Evolutionary conservation across 35 echinoderm and acorn worm genomes (phyloP).

Genomic region (Diadema setosum): DNA sequence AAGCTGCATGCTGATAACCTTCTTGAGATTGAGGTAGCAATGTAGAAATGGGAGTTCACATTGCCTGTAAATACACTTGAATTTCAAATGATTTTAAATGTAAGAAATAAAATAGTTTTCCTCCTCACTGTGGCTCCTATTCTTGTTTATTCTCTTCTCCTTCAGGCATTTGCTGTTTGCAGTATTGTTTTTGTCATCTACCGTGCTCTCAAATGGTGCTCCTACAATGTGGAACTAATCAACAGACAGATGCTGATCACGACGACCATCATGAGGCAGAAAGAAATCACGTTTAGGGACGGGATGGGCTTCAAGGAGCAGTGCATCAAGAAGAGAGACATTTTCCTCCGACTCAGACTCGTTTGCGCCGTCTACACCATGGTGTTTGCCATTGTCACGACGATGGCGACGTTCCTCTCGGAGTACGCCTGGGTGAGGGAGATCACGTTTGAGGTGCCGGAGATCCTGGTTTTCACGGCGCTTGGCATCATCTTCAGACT

Average conservation of each 20-base stretch:
- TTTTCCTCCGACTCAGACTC: slow-evolving; percentile 72
- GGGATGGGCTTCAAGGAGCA: slow-evolving; percentile 57
- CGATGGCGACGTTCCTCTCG: slow-evolving; percentile 86
- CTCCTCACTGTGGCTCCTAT: too few species aligned
- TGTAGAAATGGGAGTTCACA: too few species aligned
- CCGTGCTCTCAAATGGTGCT: slow-evolving; percentile 88
- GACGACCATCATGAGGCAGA: slow-evolving; percentile 48
- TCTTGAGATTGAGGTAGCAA: too few species aligned
- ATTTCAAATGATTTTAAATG: too few species aligned
- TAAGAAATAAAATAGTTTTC: too few species aligned
- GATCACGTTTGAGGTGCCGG: slow-evolving; percentile 82
- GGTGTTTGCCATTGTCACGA: slow-evolving; percentile 84
- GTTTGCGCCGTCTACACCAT: slow-evolving; percentile 91
- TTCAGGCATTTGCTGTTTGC: slow-evolving; percentile 88
- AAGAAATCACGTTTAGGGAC: slow-evolving; percentile 63
- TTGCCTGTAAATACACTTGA: too few species aligned
- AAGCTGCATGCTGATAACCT: too few species aligned
- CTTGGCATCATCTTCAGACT: slow-evolving; percentile 87
- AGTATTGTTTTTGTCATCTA: slow-evolving; percentile 91
- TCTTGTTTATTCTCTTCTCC: background rate
- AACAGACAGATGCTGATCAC: slow-evolving; percentile 65
- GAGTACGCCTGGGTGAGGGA: slow-evolving; percentile 80
- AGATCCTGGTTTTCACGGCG: slow-evolving; percentile 55
- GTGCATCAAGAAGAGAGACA: slow-evolving; percentile 72
- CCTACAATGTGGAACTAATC: slow-evolving; percentile 76